Conservation (phyloP, 1,140 invertebrate genomes). For the Steinernema feltiae region DNA sequence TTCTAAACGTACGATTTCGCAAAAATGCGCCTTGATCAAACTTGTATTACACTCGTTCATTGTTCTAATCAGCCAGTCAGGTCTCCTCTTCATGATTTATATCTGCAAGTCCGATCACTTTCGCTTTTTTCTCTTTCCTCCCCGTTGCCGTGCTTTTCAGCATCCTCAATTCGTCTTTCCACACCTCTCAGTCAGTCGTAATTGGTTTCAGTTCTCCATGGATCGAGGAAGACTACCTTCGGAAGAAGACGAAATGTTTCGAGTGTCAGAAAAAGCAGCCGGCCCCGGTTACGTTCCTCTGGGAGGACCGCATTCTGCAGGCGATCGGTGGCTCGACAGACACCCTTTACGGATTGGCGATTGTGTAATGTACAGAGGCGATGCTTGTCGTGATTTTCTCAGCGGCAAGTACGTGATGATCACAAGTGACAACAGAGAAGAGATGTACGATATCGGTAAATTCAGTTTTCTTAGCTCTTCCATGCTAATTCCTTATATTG, state of each 20-base stretch:
- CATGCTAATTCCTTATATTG: neutral
- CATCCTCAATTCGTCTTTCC: no score
- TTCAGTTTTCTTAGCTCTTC: slow-evolving; percentile 4
- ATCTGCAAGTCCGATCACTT: neutral
- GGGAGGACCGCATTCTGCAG: neutral
- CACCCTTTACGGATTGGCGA: slow-evolving; percentile 28
- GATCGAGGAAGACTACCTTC: slow-evolving; percentile 32
- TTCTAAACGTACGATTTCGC: no score
- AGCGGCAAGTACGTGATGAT: slow-evolving; percentile 36
- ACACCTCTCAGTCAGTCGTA: no score
- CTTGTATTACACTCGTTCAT: neutral
- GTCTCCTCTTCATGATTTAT: neutral
- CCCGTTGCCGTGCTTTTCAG: neutral
- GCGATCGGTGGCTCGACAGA: slow-evolving; percentile 36
- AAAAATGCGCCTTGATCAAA: no score
- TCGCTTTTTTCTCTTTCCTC: neutral
- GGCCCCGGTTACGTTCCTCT: slow-evolving; percentile 26
- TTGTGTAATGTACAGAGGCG: slow-evolving; percentile 34
- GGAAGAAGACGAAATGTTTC: slow-evolving; percentile 37
- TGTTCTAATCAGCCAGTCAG: neutral
- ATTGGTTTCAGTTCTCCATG: slow-evolving; percentile 19
- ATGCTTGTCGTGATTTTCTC: slow-evolving; percentile 38
- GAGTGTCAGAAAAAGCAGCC: slow-evolving; percentile 29
- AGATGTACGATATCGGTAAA: slow-evolving; percentile 40
- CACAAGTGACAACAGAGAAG: slow-evolving; percentile 34